These are phyloP conservation scores for Stylophora pistillata DNA, from an alignment of 64 coral and sea anemone species.

Conservation along the genomic window DNA sequence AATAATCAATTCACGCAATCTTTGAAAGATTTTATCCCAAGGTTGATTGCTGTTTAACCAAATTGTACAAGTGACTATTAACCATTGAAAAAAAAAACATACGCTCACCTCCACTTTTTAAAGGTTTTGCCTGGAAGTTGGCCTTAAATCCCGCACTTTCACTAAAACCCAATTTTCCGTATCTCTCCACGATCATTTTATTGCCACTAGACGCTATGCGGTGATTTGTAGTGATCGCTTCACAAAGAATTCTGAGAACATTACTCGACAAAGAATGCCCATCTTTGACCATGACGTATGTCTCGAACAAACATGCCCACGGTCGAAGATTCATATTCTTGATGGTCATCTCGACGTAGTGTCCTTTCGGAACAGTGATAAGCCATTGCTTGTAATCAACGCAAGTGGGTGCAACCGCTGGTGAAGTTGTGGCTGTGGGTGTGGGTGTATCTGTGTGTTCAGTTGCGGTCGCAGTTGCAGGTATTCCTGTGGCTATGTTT, in stretches of 20 bases:
- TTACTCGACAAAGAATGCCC: neutral
- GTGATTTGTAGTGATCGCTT: neutral
- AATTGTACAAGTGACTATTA: too few species aligned
- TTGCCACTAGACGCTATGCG: neutral
- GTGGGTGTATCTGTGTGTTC: neutral
- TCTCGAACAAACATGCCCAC: neutral
- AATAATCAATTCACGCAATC: too few species aligned
- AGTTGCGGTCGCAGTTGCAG: neutral
- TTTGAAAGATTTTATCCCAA: neutral
- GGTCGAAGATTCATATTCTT: neutral
- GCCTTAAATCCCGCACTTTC: neutral
- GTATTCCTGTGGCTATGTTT: too few species aligned
- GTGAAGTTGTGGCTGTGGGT: neutral
- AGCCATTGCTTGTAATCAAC: neutral
- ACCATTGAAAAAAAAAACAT: neutral
- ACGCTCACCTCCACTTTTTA: neutral
- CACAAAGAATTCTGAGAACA: neutral
- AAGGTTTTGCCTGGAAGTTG: neutral
- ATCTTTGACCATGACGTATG: neutral
- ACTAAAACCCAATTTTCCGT: neutral
- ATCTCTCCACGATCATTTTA: neutral
- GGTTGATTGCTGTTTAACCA: neutral
- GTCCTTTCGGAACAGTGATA: neutral
- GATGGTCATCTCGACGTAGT: slow-evolving; percentile 15
- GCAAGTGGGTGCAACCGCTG: neutral